Percentiles rank a stretch among this genome's conserved stretches.
phyloP scores from a whole-genome alignment of 2,888 invertebrate genomes.

The Drosophila peninsularis region DNA sequence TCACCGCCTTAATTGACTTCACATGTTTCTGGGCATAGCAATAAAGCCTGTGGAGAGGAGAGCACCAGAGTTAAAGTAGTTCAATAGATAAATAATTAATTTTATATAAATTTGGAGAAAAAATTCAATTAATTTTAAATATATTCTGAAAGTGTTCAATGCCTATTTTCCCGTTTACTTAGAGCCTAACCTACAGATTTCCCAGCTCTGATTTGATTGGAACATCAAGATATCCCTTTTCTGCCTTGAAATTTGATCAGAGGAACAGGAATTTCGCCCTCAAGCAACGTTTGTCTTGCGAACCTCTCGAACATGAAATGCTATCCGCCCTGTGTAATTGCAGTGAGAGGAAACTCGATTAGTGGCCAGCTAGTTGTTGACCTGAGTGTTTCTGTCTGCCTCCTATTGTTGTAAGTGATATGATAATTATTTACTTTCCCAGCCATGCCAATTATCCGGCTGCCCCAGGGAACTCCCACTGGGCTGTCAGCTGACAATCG shows the following conservation, averaged over 20 bases:
- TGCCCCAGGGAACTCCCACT: slow-evolving; percentile 14
- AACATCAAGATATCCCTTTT: no score
- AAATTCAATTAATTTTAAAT: background rate
- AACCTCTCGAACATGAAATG: slow-evolving; percentile 5
- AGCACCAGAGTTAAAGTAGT: background rate
- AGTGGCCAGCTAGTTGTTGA: slow-evolving; percentile 5
- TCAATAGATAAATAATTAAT: background rate
- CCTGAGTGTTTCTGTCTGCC: slow-evolving; percentile 10
- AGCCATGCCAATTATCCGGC: slow-evolving; percentile 55
- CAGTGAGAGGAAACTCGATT: background rate
- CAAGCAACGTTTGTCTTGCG: background rate
- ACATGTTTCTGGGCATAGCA: slow-evolving; percentile 99
- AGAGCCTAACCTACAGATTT: background rate
- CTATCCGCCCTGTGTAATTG: background rate
- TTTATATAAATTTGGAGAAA: background rate
- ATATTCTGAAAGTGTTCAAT: background rate
- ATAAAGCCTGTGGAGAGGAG: slow-evolving; percentile 89
- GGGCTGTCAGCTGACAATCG: background rate
- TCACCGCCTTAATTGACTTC: slow-evolving; percentile 95
- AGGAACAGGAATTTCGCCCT: background rate
- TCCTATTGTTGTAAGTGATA: slow-evolving; percentile 57
- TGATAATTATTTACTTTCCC: slow-evolving; percentile 68
- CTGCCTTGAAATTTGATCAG: background rate
- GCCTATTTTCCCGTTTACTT: background rate
- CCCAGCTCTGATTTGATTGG: background rate